These are phyloP conservation scores for Stenichneumon culpator DNA, from an alignment of 2,888 invertebrate species.

Conservation along the genomic window DNA sequence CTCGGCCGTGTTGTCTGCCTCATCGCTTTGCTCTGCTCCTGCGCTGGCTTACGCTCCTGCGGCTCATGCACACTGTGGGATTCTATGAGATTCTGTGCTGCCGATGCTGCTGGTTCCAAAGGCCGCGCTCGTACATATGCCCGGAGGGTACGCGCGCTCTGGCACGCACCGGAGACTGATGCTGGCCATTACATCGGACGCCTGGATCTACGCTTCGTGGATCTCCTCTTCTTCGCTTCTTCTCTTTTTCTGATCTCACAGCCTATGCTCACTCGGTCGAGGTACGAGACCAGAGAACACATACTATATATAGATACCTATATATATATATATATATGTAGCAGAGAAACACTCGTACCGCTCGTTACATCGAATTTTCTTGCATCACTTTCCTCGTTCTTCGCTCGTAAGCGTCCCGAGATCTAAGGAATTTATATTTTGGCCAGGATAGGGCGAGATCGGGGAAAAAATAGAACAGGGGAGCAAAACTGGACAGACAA, in stretches of 20 bases:
- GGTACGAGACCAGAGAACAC: too few species aligned
- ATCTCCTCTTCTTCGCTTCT: constrained; percentile 23
- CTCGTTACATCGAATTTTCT: constrained; percentile 53
- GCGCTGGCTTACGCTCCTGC: constrained; percentile 48
- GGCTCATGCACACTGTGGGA: constrained; percentile 47
- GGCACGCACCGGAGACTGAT: constrained; percentile 60
- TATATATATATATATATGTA: too few species aligned
- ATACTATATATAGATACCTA: too few species aligned
- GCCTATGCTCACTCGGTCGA: too few species aligned
- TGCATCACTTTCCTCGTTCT: constrained; percentile 3
- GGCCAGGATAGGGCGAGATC: too few species aligned
- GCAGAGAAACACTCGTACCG: neutral
- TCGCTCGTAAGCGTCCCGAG: neutral
- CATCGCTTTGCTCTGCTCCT: constrained; percentile 35
- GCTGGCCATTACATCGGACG: constrained; percentile 63
- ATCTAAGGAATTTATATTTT: too few species aligned
- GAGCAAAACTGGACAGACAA: too few species aligned
- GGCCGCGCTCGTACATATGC: constrained; percentile 10
- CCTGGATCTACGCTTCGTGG: constrained; percentile 56
- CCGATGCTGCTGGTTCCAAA: constrained; percentile 30
- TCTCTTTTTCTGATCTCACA: constrained; percentile 36
- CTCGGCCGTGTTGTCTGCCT: constrained; percentile 70
- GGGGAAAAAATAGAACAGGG: too few species aligned
- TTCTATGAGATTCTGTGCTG: constrained; percentile 60
- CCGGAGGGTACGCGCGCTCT: constrained; percentile 12